Base-by-base conservation (phyloP, 2,797 vertebrate species). In the Clamator glandarius region DNA sequence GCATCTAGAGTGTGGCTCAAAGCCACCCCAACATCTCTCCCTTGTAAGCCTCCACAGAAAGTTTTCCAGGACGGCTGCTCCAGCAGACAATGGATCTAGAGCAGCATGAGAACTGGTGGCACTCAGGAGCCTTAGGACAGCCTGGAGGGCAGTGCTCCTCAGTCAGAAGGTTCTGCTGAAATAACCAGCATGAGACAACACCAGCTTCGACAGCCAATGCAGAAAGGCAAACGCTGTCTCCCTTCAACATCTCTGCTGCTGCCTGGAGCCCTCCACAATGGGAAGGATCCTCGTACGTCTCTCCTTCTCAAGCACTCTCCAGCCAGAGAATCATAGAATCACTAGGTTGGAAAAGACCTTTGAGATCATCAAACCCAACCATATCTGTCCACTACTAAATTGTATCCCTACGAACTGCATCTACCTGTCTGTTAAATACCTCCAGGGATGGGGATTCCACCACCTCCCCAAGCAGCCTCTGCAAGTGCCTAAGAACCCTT, bases 211-310 rank as follows among this genome's bases (percentile, higher is more conserved):
- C 0, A 2, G 70, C 66, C 26, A n/a, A 61, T 67, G 72, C 25
- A 57, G 25, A 67, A 89, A 70, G 24, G 28, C n/a, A 42, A 75
- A 64, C 0, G 0, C n/a, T 63, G 74, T 44, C 74, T 70, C 68
- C 66, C 64, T 15, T 52, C 69, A n/a, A 21, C 77, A 25, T 59
- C 68, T 76, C 51, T 4, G 20, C 79, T 70, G 70, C 54, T 24
- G 0, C 39, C 7, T 6, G n/a, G 59, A 82, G 75, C 69, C 39
- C 36, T 35, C 20, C 1, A 1, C 1, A 66, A 61, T 12, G 28
- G 58, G 46, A 3, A 16, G 12, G 26, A 74, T 75, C 70, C 29
- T 33, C 1, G 0, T 7, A 10, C 0, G 0, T 46, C 66, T 58
- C 50, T 42, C 62, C 23, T 24, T 33, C 13, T 77, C 48, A 18